Evolutionary conservation across 1,140 invertebrate genomes (phyloP).

Genomic region (Onthophagus taurus): DNA sequence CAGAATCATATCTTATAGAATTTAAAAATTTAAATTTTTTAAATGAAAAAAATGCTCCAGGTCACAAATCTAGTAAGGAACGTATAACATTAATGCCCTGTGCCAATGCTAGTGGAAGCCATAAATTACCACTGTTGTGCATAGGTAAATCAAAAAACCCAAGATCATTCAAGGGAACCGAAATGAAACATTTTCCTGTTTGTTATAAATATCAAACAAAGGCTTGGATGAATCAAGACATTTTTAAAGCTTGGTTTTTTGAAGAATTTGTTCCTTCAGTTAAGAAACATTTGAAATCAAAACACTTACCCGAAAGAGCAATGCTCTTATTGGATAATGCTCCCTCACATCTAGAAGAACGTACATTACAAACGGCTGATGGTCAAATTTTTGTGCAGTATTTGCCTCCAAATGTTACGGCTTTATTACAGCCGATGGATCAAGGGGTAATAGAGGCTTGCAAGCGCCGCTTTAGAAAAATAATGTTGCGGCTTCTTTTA

Average conservation of each 20-base stretch:
- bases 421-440: neutral
- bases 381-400: conserved; percentile 2
- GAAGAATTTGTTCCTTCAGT: neutral
- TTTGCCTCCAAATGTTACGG: conserved; percentile 1
- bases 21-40: neutral
- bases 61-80: conserved; percentile 16
- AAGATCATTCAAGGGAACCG: neutral
- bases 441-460: neutral
- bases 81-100: conserved; percentile 12
- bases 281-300: neutral
- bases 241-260: conserved; percentile 5
- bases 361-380: neutral
- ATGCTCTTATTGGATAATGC: conserved; percentile 8
- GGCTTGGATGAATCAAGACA: conserved; percentile 6
- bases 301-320: neutral
- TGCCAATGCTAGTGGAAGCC: conserved; percentile 28
- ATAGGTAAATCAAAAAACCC: conserved; percentile 15
- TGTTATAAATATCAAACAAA: neutral
- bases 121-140: conserved; percentile 24
- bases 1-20: neutral
- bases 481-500: conserved; percentile 6
- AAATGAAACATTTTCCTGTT: conserved; percentile 9
- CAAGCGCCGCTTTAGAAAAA: neutral
- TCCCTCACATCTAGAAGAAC: neutral
- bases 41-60: neutral